Conservation (phyloP, 2,797 vertebrate genomes). For the Champsocephalus esox region DNA sequence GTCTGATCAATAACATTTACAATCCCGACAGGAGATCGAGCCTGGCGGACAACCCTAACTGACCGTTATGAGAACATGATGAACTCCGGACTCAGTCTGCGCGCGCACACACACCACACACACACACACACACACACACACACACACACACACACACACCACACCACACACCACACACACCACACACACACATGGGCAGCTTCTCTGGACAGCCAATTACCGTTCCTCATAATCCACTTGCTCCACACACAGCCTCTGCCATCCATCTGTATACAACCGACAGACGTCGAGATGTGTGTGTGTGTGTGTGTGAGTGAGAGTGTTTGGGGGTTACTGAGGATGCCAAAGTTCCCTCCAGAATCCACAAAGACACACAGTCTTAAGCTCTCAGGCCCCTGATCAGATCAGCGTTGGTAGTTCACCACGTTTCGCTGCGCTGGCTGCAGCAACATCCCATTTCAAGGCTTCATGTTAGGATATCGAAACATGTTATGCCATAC, state of each 20-base stretch:
- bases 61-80: conserved; percentile 84
- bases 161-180: conserved; percentile 45
- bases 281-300: conserved; percentile 48
- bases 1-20: conserved; percentile 85
- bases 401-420: conserved; percentile 45
- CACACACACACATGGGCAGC: conserved; percentile 53
- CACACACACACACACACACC: conserved; percentile 45
- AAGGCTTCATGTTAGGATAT: too few species aligned
- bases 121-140: conserved; percentile 41
- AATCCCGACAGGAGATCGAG: conserved; percentile 81
- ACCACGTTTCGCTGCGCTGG: conserved; percentile 31
- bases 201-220: conserved; percentile 84
- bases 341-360: conserved; percentile 61
- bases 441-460: conserved; percentile 6
- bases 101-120: conserved; percentile 32
- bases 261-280: conserved; percentile 66
- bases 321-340: conserved; percentile 27
- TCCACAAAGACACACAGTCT: conserved; percentile 43
- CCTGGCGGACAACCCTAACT: conserved; percentile 77
- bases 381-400: conserved; percentile 42
- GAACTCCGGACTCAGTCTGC: conserved; percentile 70
- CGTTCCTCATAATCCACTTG: conserved; percentile 80
- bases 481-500: neutral
- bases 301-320: conserved; percentile 35
- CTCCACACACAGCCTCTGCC: conserved; percentile 68